Conservation (phyloP, 2,113 vertebrate species). For the Ochotona princeps region DNA sequence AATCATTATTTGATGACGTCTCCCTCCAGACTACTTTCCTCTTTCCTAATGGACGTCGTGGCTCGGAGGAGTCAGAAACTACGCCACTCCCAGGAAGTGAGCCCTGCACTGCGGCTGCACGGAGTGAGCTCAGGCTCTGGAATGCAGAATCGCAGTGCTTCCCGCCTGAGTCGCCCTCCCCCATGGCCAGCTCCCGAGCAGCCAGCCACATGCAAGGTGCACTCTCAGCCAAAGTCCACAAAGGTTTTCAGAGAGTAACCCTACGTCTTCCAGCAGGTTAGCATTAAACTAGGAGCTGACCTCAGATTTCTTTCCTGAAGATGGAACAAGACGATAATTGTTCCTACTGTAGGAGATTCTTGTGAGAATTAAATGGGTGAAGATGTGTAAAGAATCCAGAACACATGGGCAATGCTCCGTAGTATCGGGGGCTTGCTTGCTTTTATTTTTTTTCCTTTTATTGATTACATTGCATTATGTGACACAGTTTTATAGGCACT, state of each 20-base stretch:
- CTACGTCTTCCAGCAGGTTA: not conserved
- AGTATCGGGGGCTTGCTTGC: no score
- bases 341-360: not conserved
- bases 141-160: not conserved
- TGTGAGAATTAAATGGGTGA: not conserved
- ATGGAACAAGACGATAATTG: not conserved
- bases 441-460: no score
- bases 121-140: not conserved
- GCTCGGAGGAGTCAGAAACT: not conserved
- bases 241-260: not conserved
- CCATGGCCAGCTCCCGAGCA: not conserved
- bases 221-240: no score
- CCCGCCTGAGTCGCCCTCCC: not conserved
- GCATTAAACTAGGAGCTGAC: not conserved
- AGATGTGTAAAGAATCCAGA: not conserved
- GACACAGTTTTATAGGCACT: no score
- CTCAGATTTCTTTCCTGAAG: no score
- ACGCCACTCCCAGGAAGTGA: not conserved
- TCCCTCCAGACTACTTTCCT: not conserved
- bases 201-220: not conserved
- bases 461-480: no score
- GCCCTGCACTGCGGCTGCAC: no score
- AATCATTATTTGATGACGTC: not conserved
- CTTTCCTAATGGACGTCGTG: not conserved
- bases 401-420: not conserved